A percentile compares a stretch with the other conserved stretches of the same genome.
These are phyloP conservation scores for Platysteira castanea DNA, from an alignment of 2,113 vertebrate species.

Conservation along the genomic window DNA sequence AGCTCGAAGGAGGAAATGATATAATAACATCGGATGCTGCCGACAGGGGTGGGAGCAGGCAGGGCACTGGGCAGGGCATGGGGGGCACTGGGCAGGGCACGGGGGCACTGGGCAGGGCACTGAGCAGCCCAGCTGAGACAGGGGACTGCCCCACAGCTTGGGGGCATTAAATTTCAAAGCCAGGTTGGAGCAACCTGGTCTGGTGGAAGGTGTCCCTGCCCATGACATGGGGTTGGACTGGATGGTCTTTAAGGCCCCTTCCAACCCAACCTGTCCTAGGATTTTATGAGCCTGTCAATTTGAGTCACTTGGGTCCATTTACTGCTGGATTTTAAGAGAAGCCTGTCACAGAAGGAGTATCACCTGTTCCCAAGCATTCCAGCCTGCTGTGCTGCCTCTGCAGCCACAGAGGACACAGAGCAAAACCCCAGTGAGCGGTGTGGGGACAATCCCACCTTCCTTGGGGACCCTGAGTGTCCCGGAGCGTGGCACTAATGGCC, in stretches of 20 bases:
- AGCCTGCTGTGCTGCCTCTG: background rate
- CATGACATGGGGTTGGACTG: accelerated
- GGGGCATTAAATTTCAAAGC: background rate
- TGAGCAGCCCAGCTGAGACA: background rate
- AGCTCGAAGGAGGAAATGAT: slow-evolving; percentile 39
- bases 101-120: background rate
- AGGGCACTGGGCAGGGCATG: background rate
- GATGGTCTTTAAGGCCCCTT: background rate
- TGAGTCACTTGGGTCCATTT: background rate
- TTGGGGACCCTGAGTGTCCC: background rate
- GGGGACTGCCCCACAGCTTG: background rate
- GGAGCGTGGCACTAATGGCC: background rate
- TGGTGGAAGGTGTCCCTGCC: background rate
- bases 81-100: background rate
- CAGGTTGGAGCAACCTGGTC: background rate
- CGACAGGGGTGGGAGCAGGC: background rate
- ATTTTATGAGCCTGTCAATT: background rate
- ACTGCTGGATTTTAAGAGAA: background rate
- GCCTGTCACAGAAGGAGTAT: background rate
- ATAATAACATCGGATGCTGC: background rate
- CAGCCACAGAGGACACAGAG: background rate
- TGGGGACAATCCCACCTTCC: background rate
- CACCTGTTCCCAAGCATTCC: background rate
- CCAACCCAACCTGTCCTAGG: background rate
- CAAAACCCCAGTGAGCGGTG: background rate